Evolutionary conservation across 1,140 invertebrate species (phyloP).

Genomic region (Neuroterus valhalla): DNA sequence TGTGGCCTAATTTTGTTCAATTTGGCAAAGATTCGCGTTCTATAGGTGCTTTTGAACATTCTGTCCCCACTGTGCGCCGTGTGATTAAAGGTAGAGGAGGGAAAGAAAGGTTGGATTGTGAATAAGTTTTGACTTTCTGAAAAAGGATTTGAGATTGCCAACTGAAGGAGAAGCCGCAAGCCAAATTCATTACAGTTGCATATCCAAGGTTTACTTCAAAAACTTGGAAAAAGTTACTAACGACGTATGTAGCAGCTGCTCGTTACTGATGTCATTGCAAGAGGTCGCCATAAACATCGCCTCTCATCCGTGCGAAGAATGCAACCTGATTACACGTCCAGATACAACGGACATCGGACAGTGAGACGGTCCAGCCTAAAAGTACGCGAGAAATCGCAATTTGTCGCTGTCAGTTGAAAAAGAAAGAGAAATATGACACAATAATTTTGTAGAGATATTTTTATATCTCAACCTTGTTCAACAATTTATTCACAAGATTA

Average conservation of each 20-base stretch:
- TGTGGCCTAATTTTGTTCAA: too few species aligned
- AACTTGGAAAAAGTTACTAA: conserved; percentile 63
- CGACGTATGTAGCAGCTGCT: conserved; percentile 64
- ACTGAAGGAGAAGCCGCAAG: conserved; percentile 36
- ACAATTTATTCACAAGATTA: too few species aligned
- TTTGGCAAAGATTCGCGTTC: too few species aligned
- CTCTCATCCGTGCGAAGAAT: conserved; percentile 56
- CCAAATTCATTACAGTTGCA: conserved; percentile 55
- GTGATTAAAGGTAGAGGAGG: not conserved
- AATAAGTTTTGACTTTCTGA: conserved; percentile 6
- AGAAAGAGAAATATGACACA: conserved; percentile 22
- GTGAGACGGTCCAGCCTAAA: conserved; percentile 44
- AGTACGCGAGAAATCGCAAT: conserved; percentile 33
- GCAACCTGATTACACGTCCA: conserved; percentile 64
- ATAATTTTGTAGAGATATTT: not conserved
- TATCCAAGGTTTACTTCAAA: conserved; percentile 65
- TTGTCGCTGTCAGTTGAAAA: conserved; percentile 27
- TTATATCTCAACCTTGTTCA: not conserved
- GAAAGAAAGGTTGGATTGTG: conserved; percentile 2
- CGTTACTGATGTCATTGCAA: conserved; percentile 70
- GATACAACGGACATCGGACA: conserved; percentile 45
- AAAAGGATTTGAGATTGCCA: not conserved
- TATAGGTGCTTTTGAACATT: too few species aligned
- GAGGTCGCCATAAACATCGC: conserved; percentile 64
- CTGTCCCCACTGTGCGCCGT: too few species aligned